phyloP scores from a whole-genome alignment of 1,140 invertebrate species.

The Drosophila lowei region DNA sequence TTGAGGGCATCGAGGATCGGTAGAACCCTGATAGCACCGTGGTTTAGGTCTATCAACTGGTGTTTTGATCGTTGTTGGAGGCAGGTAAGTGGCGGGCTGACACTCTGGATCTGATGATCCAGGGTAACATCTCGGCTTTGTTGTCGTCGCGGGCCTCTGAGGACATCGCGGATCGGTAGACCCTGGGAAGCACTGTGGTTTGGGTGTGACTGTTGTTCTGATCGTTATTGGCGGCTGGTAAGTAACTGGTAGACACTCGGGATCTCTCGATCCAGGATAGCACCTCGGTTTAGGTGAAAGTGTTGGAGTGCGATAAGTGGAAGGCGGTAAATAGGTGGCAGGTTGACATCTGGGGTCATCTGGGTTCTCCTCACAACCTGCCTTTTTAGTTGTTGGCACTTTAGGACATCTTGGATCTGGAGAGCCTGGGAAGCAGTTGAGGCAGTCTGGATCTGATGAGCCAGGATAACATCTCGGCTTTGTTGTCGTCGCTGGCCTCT shows the following conservation, averaged over 20 bases:
- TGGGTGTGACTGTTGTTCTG: no score
- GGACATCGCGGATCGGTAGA: neutral
- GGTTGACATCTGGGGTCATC: conserved; percentile 75
- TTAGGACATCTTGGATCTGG: conserved; percentile 21
- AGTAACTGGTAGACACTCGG: no score
- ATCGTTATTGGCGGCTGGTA: no score
- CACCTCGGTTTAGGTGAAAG: no score
- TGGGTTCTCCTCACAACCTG: conserved; percentile 65
- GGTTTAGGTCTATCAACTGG: conserved; percentile 1
- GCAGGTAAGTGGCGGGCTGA: conserved; percentile 49
- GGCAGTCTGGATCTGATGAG: conserved; percentile 83
- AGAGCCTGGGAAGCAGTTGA: conserved; percentile 54
- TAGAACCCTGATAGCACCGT: conserved; percentile 37
- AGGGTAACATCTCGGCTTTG: conserved; percentile 63
- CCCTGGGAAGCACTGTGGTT: no score
- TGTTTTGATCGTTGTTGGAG: conserved; percentile 18
- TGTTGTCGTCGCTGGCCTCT: no score
- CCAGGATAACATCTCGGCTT: conserved; percentile 56
- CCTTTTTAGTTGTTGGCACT: conserved; percentile 14
- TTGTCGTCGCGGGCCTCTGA: conserved; percentile 17
- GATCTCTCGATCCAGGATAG: no score
- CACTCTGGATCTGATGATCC: conserved; percentile 81
- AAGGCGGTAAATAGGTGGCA: no score
- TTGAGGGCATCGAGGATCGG: conserved; percentile 28
- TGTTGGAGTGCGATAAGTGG: no score